These are phyloP conservation scores for Dipus sagitta DNA, from an alignment of 2,797 vertebrate genomes.

Conservation along the genomic window DNA sequence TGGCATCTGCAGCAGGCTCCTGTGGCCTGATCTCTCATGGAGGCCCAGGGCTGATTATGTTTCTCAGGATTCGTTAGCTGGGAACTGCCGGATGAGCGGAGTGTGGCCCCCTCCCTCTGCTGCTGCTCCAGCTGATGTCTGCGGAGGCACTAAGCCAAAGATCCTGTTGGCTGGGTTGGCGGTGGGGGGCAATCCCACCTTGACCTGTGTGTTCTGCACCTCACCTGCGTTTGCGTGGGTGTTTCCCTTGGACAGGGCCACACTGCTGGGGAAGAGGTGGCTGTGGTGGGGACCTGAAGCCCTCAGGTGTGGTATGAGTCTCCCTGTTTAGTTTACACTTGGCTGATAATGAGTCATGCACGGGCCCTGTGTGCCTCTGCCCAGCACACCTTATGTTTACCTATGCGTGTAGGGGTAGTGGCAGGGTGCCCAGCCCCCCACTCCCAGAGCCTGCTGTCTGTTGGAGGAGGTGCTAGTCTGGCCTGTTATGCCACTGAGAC, in stretches of 20 bases:
- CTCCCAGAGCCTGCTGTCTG: constrained; percentile 18
- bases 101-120: background rate
- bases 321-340: constrained; percentile 65
- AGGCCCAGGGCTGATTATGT: background rate
- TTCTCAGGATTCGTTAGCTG: constrained; percentile 68
- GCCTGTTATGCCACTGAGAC: background rate
- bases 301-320: background rate
- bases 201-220: background rate
- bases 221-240: background rate
- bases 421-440: rapidly evolving
- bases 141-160: constrained; percentile 76
- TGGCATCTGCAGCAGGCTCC: background rate
- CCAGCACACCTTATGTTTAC: background rate
- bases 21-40: background rate
- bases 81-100: constrained; percentile 18
- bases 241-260: background rate
- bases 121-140: background rate
- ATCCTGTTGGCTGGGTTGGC: background rate
- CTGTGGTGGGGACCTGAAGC: background rate
- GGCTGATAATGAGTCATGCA: background rate
- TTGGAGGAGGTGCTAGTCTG: constrained; percentile 52
- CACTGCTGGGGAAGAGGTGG: background rate
- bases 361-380: background rate
- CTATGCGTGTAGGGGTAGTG: background rate
- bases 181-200: background rate